Conservation (phyloP, 2,888 invertebrate genomes). For the Brenthis ino region DNA sequence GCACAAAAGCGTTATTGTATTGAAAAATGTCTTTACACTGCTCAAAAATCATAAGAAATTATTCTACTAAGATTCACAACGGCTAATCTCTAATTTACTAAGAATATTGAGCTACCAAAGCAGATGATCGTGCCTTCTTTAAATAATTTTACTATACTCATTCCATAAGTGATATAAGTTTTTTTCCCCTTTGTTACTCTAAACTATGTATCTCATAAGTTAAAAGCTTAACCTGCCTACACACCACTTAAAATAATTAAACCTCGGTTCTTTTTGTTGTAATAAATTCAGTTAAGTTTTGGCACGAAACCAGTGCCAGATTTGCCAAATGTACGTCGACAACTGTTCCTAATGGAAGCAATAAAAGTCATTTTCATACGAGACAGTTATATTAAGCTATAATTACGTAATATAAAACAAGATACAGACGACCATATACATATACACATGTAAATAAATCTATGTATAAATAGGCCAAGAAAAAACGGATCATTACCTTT, state of each 20-base stretch:
- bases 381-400: conserved; percentile 20
- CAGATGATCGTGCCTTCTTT: too few species aligned
- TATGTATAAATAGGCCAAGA: not conserved
- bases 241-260: conserved; percentile 21
- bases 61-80: too few species aligned
- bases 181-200: not conserved
- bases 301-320: conserved; percentile 22
- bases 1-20: too few species aligned
- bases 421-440: not conserved
- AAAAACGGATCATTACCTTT: too few species aligned
- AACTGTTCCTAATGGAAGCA: conserved; percentile 23
- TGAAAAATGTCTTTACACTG: too few species aligned
- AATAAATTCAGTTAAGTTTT: conserved; percentile 24
- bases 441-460: not conserved
- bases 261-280: conserved; percentile 18
- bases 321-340: conserved; percentile 26
- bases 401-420: conserved; percentile 7
- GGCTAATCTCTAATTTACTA: too few species aligned
- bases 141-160: not conserved
- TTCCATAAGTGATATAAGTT: conserved; percentile 2
- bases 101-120: too few species aligned
- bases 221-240: conserved; percentile 21
- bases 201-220: conserved; percentile 7
- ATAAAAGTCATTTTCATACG: conserved; percentile 23
- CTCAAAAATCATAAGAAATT: too few species aligned